A percentile compares a stretch with the other conserved stretches of the same genome.
phyloP scores from a whole-genome alignment of 1,140 invertebrate genomes.

The Atopsyche davidsoni region DNA sequence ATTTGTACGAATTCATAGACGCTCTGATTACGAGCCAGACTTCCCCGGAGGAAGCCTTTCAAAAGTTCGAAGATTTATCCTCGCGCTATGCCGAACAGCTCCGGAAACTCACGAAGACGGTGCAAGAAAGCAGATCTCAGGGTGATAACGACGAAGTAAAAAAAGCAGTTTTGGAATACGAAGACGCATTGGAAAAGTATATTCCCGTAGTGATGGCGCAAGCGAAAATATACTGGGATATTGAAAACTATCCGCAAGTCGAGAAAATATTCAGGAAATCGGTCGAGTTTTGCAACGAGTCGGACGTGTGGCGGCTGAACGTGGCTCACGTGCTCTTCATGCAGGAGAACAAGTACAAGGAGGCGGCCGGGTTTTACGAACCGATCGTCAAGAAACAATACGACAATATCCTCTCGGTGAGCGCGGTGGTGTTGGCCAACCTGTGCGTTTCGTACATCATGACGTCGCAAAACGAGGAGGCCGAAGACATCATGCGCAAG shows the following conservation, averaged over 20 bases:
- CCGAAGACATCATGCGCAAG: conserved; percentile 97
- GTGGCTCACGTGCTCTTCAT: conserved; percentile 98
- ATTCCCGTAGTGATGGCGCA: conserved; percentile 97
- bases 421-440: conserved; percentile 96
- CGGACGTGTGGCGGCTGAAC: conserved; percentile 95
- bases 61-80: conserved; percentile 93
- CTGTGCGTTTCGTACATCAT: conserved; percentile 99
- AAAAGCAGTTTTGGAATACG: conserved; percentile 87
- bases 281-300: conserved; percentile 96
- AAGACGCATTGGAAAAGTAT: conserved; percentile 83
- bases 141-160: conserved; percentile 86
- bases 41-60: conserved; percentile 93
- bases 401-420: conserved; percentile 90
- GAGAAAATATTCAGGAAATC: conserved; percentile 94
- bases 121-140: conserved; percentile 82
- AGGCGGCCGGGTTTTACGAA: conserved; percentile 97
- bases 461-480: conserved; percentile 98
- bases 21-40: conserved; percentile 97
- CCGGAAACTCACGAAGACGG: conserved; percentile 88
- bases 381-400: conserved; percentile 96
- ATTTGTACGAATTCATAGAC: conserved; percentile 84
- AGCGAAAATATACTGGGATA: conserved; percentile 98
- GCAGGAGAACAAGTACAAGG: conserved; percentile 98
- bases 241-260: conserved; percentile 92
- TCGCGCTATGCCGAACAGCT: conserved; percentile 86